Evolutionary conservation across 2,113 vertebrate genomes (phyloP).

Genomic region (Blennius ocellaris): DNA sequence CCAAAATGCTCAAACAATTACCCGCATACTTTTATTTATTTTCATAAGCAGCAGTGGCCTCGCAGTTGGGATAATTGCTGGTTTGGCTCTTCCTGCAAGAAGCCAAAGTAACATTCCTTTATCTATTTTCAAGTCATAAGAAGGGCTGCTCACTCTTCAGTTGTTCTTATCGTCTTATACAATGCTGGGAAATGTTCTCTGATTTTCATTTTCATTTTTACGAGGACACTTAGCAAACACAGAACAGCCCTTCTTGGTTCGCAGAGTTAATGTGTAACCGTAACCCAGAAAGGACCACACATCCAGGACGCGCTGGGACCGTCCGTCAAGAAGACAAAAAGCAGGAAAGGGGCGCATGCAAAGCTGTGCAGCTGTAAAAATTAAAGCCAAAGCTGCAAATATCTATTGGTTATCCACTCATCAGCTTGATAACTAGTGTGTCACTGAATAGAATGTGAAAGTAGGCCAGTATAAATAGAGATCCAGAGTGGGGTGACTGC

Average conservation of each 20-base stretch:
- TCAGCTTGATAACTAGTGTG: conserved; percentile 6
- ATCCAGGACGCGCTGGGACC: not conserved
- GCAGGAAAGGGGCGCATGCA: not conserved
- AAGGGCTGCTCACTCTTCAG: not conserved
- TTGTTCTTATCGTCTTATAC: not conserved
- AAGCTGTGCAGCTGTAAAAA: not conserved
- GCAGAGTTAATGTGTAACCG: conserved; percentile 50
- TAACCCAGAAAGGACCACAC: conserved; percentile 27
- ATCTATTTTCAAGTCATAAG: no score
- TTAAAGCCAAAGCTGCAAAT: not conserved
- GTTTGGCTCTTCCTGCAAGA: no score
- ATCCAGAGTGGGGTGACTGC: not conserved
- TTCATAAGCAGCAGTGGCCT: no score
- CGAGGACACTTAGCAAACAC: not conserved
- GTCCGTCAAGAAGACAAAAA: conserved; percentile 1
- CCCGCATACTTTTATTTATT: no score
- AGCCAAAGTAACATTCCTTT: no score
- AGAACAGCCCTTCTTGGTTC: not conserved
- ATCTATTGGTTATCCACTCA: not conserved
- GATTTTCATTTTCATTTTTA: no score
- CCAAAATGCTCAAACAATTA: no score
- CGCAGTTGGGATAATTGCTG: no score
- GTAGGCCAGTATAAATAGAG: conserved; percentile 52
- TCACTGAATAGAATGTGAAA: conserved; percentile 31
- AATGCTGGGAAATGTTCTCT: no score